Conservation (phyloP, 2,797 vertebrate species). For the Fistularia commersonii region DNA sequence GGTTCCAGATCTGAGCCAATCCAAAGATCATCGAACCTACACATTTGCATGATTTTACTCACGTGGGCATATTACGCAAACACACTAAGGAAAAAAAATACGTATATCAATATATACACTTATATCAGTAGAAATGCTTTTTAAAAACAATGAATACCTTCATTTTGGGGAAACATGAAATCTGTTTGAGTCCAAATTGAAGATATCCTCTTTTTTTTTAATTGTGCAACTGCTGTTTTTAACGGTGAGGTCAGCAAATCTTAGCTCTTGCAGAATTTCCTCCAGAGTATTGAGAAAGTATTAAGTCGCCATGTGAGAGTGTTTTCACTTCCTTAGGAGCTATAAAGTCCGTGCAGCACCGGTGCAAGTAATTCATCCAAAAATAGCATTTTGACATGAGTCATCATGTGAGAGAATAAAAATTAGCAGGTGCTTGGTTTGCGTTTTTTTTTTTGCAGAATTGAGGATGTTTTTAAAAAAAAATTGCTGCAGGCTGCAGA, state of each 20-base stretch:
- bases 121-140: background rate
- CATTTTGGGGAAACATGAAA: background rate
- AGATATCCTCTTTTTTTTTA: slow-evolving; percentile 42
- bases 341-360: slow-evolving; percentile 2
- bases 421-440: slow-evolving; percentile 1
- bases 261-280: slow-evolving; percentile 46
- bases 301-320: slow-evolving; percentile 37
- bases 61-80: too few species aligned
- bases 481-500: slow-evolving; percentile 1
- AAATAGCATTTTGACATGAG: slow-evolving; percentile 29
- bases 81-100: too few species aligned
- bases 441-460: background rate
- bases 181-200: slow-evolving; percentile 11
- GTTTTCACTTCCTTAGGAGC: slow-evolving; percentile 54
- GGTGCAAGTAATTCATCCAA: slow-evolving; percentile 26
- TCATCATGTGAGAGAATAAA: slow-evolving; percentile 27
- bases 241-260: slow-evolving; percentile 61
- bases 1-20: too few species aligned
- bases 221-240: slow-evolving; percentile 42
- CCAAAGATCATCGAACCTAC: too few species aligned
- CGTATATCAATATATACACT: too few species aligned
- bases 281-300: slow-evolving; percentile 57
- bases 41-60: too few species aligned
- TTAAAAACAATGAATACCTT: background rate
- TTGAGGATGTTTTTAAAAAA: background rate